Evolutionary conservation across 1,140 invertebrate species (phyloP).

Genomic region (Tetramorium simillimum): DNA sequence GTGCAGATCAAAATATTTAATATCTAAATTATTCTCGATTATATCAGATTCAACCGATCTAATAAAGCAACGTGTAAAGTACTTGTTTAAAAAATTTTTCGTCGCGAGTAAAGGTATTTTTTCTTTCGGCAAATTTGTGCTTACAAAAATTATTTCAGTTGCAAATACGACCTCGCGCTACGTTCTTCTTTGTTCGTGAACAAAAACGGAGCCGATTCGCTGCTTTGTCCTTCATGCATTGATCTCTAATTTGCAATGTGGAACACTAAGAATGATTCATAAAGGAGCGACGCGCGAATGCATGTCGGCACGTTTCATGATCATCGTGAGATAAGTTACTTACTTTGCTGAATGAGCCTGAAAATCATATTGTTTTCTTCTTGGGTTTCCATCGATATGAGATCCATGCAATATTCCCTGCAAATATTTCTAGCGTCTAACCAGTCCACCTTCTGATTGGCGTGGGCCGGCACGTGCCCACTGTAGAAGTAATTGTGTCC

Average conservation of each 20-base stretch:
- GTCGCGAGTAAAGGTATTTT: not conserved
- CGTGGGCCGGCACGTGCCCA: slow-evolving; percentile 91
- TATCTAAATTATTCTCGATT: not conserved
- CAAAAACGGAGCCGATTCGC: not conserved
- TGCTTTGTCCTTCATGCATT: slow-evolving; percentile 5
- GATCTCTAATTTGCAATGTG: slow-evolving; percentile 27
- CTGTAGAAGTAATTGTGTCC: slow-evolving; percentile 96
- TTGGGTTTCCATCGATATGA: slow-evolving; percentile 94
- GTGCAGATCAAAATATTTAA: not conserved
- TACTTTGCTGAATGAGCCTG: slow-evolving; percentile 94
- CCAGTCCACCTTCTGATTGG: slow-evolving; percentile 94
- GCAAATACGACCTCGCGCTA: not conserved
- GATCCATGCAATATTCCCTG: slow-evolving; percentile 96
- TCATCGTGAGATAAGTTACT: slow-evolving; percentile 77
- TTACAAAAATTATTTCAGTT: not conserved
- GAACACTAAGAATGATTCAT: slow-evolving; percentile 38
- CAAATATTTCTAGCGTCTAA: slow-evolving; percentile 95
- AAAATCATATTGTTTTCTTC: slow-evolving; percentile 96
- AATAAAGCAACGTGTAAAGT: not conserved
- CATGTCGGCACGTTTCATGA: not conserved
- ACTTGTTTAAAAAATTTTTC: not conserved
- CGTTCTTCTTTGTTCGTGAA: slow-evolving; percentile 21
- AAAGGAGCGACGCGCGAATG: not conserved
- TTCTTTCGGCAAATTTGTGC: not conserved
- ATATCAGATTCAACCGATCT: not conserved